Percentiles rank a stretch among this genome's conserved stretches.
phyloP scores from a whole-genome alignment of 2,888 invertebrate species.

The Cephus pulcher region DNA sequence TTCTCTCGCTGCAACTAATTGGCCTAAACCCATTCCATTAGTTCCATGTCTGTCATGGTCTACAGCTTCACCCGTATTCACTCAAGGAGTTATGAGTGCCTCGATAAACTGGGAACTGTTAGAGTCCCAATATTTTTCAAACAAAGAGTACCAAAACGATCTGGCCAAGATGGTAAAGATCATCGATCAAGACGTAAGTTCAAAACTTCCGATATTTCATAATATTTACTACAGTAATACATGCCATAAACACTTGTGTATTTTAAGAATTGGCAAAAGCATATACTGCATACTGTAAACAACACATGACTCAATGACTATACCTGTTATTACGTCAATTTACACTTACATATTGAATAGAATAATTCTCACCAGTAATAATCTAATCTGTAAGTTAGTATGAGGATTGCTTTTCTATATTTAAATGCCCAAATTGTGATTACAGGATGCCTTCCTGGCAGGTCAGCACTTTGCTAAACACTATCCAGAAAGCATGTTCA shows the following conservation, averaged over 20 bases:
- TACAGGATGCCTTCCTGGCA: constrained; percentile 70
- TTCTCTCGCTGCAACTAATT: constrained; percentile 94
- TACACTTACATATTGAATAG: neutral
- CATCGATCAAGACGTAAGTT: constrained; percentile 74
- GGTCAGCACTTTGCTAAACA: constrained; percentile 81
- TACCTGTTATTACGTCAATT: neutral
- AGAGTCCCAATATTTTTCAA: constrained; percentile 87
- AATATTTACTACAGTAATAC: neutral
- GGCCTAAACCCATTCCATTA: constrained; percentile 93
- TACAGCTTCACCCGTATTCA: constrained; percentile 95
- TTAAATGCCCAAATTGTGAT: constrained; percentile 12
- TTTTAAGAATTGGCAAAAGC: neutral
- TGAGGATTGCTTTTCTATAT: constrained; percentile 5
- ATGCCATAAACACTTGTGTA: neutral
- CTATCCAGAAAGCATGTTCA: constrained; percentile 68
- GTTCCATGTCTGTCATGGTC: constrained; percentile 98
- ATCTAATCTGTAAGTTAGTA: neutral
- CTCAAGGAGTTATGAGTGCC: constrained; percentile 95
- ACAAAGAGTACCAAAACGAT: constrained; percentile 83
- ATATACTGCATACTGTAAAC: neutral
- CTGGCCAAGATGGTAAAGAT: constrained; percentile 89
- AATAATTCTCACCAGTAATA: neutral
- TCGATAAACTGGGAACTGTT: constrained; percentile 95
- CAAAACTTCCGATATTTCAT: neutral
- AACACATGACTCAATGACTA: neutral